phyloP scores from a whole-genome alignment of 2,888 invertebrate species.

The Seira musarum region DNA sequence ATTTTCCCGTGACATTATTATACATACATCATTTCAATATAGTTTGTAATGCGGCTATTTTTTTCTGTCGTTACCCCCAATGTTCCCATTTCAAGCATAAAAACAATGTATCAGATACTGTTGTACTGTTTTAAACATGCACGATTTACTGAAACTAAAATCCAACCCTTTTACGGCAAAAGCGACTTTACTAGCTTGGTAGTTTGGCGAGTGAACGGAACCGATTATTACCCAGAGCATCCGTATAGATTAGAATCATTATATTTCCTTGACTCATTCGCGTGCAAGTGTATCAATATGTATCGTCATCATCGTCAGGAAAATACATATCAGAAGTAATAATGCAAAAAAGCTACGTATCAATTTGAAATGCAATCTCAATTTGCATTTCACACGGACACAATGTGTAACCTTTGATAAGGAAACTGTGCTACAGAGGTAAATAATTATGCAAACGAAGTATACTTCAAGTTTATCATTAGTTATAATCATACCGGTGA shows the following conservation, averaged over 20 bases:
- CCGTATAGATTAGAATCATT: constrained; percentile 52
- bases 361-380: constrained; percentile 37
- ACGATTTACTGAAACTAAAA: too few relatives aligned
- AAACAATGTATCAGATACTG: too few relatives aligned
- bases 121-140: too few relatives aligned
- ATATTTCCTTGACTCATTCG: constrained; percentile 37
- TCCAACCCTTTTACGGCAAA: constrained; percentile 41
- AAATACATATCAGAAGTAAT: constrained; percentile 16
- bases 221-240: constrained; percentile 38
- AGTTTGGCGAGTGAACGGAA: constrained; percentile 33
- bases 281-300: background rate
- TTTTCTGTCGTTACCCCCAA: constrained; percentile 23
- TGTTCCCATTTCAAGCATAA: constrained; percentile 36
- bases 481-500: constrained; percentile 19
- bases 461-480: constrained; percentile 13
- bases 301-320: background rate
- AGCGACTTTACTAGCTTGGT: constrained; percentile 18
- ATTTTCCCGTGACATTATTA: constrained; percentile 36
- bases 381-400: constrained; percentile 44
- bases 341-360: too few relatives aligned
- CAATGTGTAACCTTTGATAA: constrained; percentile 39
- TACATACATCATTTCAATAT: constrained; percentile 7
- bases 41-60: constrained; percentile 35
- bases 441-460: constrained; percentile 32
- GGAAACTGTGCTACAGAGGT: constrained; percentile 20